These are phyloP conservation scores for Lordiphosa collinella DNA, from an alignment of 1,140 invertebrate species.

Conservation along the genomic window DNA sequence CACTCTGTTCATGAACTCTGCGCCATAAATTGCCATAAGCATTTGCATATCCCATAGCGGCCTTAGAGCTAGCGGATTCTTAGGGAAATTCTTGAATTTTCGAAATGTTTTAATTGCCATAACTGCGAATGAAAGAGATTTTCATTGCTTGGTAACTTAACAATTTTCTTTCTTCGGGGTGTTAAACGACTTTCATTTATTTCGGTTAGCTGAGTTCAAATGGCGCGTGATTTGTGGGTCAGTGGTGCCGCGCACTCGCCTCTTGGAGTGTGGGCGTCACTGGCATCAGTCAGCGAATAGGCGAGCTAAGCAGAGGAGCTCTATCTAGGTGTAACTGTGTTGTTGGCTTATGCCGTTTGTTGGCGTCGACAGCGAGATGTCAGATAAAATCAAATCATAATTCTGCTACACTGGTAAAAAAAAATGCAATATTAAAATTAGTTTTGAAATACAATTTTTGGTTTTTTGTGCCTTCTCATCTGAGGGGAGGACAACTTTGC, in stretches of 20 bases:
- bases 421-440: no score
- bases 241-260: conserved; percentile 20
- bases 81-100: conserved; percentile 36
- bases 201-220: conserved; percentile 63
- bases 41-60: conserved; percentile 31
- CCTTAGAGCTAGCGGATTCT: conserved; percentile 32
- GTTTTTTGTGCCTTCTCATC: no score
- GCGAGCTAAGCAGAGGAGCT: conserved; percentile 49
- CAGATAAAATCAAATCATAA: conserved; percentile 40
- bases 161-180: conserved; percentile 33
- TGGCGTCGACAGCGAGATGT: neutral
- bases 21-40: conserved; percentile 64
- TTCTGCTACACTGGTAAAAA: conserved; percentile 19
- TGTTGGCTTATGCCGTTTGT: conserved; percentile 37
- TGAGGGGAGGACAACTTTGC: no score
- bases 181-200: conserved; percentile 61
- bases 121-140: conserved; percentile 29
- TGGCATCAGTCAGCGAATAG: neutral
- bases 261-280: neutral
- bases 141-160: conserved; percentile 38
- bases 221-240: conserved; percentile 69
- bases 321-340: conserved; percentile 66
- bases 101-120: conserved; percentile 51
- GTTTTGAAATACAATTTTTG: no score
- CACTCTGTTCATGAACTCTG: conserved; percentile 62